A percentile compares a stretch with the other conserved stretches of the same genome.
These are phyloP conservation scores for Enteromius anoplus DNA, from an alignment of 2,797 vertebrate genomes.

Conservation along the genomic window DNA sequence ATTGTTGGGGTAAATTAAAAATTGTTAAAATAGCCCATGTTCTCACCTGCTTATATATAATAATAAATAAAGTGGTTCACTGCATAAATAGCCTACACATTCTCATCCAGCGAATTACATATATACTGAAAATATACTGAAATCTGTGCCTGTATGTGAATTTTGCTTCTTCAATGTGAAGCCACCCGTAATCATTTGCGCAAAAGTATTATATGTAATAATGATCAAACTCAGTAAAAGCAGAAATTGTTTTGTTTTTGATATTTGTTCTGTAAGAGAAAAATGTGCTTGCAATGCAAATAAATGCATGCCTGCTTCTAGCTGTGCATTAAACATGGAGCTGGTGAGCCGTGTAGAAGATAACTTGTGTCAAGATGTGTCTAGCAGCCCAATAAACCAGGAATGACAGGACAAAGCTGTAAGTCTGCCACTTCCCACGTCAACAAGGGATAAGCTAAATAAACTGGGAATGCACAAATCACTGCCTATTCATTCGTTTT, in stretches of 20 bases:
- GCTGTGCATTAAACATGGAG: neutral
- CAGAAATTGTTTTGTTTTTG: neutral
- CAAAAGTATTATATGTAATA: neutral
- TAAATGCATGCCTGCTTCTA: neutral
- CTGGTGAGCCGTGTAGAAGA: neutral
- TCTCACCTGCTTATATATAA: neutral
- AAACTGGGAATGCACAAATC: neutral
- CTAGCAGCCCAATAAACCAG: neutral
- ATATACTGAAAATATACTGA: neutral
- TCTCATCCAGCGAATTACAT: neutral
- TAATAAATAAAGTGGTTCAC: neutral
- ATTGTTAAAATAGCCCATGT: neutral
- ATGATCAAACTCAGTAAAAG: neutral
- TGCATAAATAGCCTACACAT: neutral
- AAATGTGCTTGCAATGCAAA: slow-evolving; percentile 8
- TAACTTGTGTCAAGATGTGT: neutral
- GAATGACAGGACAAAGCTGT: neutral
- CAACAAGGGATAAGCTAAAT: neutral
- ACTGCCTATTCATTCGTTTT: neutral
- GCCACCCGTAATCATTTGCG: neutral
- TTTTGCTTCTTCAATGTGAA: neutral
- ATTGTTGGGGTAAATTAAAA: neutral
- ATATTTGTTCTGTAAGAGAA: neutral
- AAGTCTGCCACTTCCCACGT: neutral
- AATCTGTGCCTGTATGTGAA: neutral